Evolutionary conservation across 2,888 invertebrate species (phyloP).

Genomic region (Sarcophaga caerulescens): DNA sequence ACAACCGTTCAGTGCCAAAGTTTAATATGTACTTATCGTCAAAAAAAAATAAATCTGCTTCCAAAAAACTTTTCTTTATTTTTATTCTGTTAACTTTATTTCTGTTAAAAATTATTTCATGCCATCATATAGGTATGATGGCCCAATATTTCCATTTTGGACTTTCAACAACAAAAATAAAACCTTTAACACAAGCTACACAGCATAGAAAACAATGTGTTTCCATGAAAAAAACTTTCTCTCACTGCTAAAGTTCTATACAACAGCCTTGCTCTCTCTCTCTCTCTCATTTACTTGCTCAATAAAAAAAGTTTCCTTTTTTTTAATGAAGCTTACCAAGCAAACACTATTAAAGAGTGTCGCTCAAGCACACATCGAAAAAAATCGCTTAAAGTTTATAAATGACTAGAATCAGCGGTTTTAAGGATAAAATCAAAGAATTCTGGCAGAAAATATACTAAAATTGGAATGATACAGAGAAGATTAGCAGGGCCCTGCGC

Average conservation of each 20-base stretch:
- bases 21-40: conserved; percentile 54
- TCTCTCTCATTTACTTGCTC: too few species aligned
- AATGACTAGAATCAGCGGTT: too few species aligned
- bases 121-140: conserved; percentile 14
- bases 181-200: neutral
- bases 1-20: conserved; percentile 61
- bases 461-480: conserved; percentile 97
- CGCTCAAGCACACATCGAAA: too few species aligned
- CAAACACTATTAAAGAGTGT: too few species aligned
- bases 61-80: neutral
- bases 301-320: too few species aligned
- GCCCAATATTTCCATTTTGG: conserved; percentile 37
- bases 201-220: too few species aligned
- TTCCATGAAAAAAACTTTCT: too few species aligned
- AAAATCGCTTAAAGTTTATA: too few species aligned
- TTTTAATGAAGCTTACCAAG: too few species aligned
- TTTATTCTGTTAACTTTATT: conserved; percentile 26
- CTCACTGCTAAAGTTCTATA: too few species aligned
- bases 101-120: conserved; percentile 40
- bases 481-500: conserved; percentile 96
- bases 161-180: conserved; percentile 24
- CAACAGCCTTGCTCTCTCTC: too few species aligned
- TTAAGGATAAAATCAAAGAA: too few species aligned
- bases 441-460: conserved; percentile 90
- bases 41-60: neutral